phyloP scores from a whole-genome alignment of 1,140 invertebrate species.

The Diabrotica undecimpunctata region DNA sequence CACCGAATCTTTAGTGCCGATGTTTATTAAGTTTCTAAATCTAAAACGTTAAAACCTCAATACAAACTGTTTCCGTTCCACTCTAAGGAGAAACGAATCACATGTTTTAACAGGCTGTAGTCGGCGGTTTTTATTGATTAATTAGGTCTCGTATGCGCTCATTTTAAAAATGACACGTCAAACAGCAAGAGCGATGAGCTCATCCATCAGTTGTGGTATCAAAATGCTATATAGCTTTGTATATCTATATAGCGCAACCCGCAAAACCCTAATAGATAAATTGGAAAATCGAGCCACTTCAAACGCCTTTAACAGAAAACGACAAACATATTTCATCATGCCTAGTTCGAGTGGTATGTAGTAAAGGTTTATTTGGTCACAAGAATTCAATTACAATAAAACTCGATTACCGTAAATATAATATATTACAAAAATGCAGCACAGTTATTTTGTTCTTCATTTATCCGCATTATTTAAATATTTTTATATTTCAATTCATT shows the following conservation, averaged over 20 bases:
- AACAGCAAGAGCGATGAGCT: conserved; percentile 16
- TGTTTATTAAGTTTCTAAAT: too few relatives aligned
- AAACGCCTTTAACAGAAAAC: not conserved
- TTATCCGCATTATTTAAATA: too few relatives aligned
- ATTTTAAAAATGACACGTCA: conserved; percentile 23
- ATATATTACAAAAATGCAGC: too few relatives aligned
- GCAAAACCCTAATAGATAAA: conserved; percentile 11
- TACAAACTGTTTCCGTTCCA: too few relatives aligned
- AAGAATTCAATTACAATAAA: too few relatives aligned
- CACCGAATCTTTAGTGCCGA: too few relatives aligned
- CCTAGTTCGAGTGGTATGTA: not conserved
- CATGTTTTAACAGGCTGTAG: not conserved
- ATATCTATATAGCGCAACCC: not conserved
- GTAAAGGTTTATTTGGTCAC: too few relatives aligned
- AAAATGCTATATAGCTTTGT: conserved; percentile 4
- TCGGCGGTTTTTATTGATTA: conserved; percentile 13
- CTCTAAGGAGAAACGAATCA: too few relatives aligned
- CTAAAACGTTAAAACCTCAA: too few relatives aligned
- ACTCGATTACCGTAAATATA: too few relatives aligned
- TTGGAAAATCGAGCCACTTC: conserved; percentile 16
- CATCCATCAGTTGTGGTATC: conserved; percentile 16
- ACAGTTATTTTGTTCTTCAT: too few relatives aligned
- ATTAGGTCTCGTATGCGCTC: conserved; percentile 15
- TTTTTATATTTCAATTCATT: too few relatives aligned
- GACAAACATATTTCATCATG: not conserved